These are phyloP conservation scores for Momotus momota DNA, from an alignment of 2,797 vertebrate genomes.

Conservation along the genomic window DNA sequence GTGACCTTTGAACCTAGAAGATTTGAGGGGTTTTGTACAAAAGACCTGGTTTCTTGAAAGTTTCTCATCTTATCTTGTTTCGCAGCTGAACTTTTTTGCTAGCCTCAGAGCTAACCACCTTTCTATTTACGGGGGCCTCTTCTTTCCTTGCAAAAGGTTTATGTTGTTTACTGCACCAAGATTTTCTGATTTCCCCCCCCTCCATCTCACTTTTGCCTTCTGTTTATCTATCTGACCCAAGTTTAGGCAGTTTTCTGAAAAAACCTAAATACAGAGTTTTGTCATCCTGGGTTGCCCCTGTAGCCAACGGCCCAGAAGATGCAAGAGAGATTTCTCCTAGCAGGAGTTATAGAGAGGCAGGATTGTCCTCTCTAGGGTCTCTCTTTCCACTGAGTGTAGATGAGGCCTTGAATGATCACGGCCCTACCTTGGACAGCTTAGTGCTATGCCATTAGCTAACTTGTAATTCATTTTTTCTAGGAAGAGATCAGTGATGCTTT, in stretches of 20 bases:
- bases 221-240: neutral
- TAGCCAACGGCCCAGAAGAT: neutral
- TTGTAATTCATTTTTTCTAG: neutral
- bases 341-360: neutral
- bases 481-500: neutral
- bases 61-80: neutral
- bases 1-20: neutral
- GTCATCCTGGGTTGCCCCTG: neutral
- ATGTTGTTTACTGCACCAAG: neutral
- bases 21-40: neutral
- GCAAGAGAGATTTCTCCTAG: neutral
- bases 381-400: neutral
- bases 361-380: neutral
- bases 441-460: neutral
- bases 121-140: neutral
- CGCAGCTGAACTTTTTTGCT: neutral
- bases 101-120: neutral
- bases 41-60: neutral
- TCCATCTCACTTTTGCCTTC: neutral
- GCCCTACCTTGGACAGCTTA: neutral
- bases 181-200: neutral
- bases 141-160: neutral
- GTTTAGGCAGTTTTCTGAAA: neutral
- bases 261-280: neutral
- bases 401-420: neutral